Percentiles rank a stretch among this genome's conserved stretches.
These are phyloP conservation scores for Sinella curviseta DNA, from an alignment of 1,140 invertebrate genomes.

Conservation along the genomic window DNA sequence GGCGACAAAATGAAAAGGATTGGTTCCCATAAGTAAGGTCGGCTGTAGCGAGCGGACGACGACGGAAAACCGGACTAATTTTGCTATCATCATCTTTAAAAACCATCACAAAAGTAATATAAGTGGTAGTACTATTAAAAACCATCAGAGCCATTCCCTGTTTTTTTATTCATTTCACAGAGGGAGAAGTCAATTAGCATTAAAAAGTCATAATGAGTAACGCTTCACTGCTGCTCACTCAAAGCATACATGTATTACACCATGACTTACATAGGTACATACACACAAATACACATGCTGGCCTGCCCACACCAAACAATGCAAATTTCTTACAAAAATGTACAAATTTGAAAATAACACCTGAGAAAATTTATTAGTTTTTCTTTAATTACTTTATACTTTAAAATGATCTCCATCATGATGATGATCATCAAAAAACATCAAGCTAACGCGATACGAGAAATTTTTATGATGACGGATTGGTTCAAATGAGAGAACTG, in stretches of 20 bases:
- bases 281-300: neutral
- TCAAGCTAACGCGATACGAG: no score
- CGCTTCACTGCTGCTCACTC: slow-evolving; percentile 15
- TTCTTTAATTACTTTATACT: slow-evolving; percentile 2
- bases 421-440: neutral
- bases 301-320: no score
- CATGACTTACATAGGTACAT: neutral
- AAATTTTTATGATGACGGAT: neutral
- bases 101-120: neutral
- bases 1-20: neutral
- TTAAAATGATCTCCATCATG: neutral
- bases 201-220: slow-evolving; percentile 19
- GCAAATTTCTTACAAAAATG: slow-evolving; percentile 13
- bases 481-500: neutral
- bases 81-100: neutral
- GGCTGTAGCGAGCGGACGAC: neutral
- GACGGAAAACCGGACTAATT: slow-evolving; percentile 26
- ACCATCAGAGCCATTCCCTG: no score
- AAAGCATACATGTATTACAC: neutral
- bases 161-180: neutral
- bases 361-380: neutral
- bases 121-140: no score
- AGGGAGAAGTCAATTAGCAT: slow-evolving; percentile 17
- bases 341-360: slow-evolving; percentile 12
- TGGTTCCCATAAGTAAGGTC: neutral